Conservation (phyloP, 1,140 invertebrate genomes). For the Cylas formicarius region DNA sequence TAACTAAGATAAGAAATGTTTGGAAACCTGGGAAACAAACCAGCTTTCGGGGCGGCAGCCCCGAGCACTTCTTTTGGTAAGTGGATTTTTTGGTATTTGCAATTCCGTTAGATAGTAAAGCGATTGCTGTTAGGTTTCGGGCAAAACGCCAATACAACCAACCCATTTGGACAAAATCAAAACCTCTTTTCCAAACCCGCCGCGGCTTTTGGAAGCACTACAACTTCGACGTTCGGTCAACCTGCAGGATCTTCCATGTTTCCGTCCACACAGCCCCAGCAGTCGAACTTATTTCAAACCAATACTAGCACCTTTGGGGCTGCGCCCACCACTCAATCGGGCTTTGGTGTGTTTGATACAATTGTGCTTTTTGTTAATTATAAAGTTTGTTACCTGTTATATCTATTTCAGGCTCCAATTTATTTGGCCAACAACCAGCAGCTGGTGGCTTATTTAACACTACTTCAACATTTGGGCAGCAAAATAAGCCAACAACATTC, state of each 20-base stretch:
- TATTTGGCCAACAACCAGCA: constrained; percentile 40
- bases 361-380: constrained; percentile 4
- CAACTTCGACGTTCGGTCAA: constrained; percentile 54
- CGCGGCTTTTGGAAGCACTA: constrained; percentile 22
- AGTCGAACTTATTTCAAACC: constrained; percentile 16
- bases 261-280: constrained; percentile 11
- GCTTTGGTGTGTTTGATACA: constrained; percentile 32
- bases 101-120: not conserved
- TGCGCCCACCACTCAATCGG: constrained; percentile 28
- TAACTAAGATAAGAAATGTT: too few relatives aligned
- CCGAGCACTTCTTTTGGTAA: constrained; percentile 31
- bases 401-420: constrained; percentile 24
- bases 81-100: constrained; percentile 2
- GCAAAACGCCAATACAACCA: constrained; percentile 15
- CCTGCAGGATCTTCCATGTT: constrained; percentile 19
- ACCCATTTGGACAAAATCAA: constrained; percentile 30
- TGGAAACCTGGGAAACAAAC: constrained; percentile 29
- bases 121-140: constrained; percentile 27
- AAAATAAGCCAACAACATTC: constrained; percentile 51
- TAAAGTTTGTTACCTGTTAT: constrained; percentile 12
- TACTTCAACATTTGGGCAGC: constrained; percentile 54
- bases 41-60: constrained; percentile 27
- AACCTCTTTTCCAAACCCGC: constrained; percentile 28
- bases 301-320: constrained; percentile 21
- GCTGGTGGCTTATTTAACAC: constrained; percentile 49